Base-by-base conservation (phyloP, 1,140 invertebrate species). In the Grapholita molesta region DNA sequence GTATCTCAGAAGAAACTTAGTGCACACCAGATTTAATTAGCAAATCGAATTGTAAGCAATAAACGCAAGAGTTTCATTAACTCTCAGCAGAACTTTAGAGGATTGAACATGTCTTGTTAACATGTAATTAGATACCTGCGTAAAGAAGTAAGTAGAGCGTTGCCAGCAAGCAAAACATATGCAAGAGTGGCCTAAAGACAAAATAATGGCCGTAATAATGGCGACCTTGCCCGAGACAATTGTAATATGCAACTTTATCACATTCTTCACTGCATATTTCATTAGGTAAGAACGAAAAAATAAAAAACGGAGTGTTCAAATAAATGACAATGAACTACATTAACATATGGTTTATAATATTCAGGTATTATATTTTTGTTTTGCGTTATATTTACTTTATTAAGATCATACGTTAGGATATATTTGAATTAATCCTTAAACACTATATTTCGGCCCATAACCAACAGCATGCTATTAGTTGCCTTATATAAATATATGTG, bases 101-200 rank as follows among this genome's bases (percentile, higher is more conserved):
- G 55, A 61, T 32, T 61, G 55, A 61, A 61, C 55, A 25, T 61
- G 55, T 61, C 55, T 30, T 30, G 55, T 61, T 61, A 61, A 28
- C 55, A 18, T 61, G 55, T 30, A 61, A 61, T 61, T 61, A 61
- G 55, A 61, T 61, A 61, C 55, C 42, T 48, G 42, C 55, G 55
- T 30, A 61, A 61, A 61, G 28, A 61, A 61, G n/a, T 61, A 61
- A 61, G 55, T 61, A 61, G 55, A 61, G 55, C 55, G 55, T 61
- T 61, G 55, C 55, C 15, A 28, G 53, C 24, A 25, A 12, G 53
- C 21, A 57, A 5, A 30, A 28, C 55, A 61, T 61, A 61, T 61
- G 55, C 55, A 61, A 61, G 28, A 61, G 55, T 15, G n/a, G 55
- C 55, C 55, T 61, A 61, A 61, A 61, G 55, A 61, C 55, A 61